Evolutionary conservation across 2,888 invertebrate species (phyloP).

Genomic region (Sminthurinus aureus): DNA sequence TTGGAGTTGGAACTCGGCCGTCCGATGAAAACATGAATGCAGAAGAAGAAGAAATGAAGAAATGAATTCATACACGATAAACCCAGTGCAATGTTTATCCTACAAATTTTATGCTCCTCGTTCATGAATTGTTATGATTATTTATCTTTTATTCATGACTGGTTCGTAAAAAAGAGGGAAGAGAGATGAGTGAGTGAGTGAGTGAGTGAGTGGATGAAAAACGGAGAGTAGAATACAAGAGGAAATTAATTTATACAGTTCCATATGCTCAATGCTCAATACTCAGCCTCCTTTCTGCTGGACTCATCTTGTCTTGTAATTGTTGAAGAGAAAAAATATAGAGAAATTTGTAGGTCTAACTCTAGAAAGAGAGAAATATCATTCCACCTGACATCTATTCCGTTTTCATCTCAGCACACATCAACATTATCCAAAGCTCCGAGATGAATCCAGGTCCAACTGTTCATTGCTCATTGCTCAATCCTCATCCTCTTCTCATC

Average conservation of each 20-base stretch:
- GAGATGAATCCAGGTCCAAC: no score
- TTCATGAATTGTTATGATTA: slow-evolving; percentile 51
- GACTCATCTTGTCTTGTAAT: neutral
- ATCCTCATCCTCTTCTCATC: no score
- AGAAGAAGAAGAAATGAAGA: neutral
- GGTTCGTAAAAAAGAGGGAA: neutral
- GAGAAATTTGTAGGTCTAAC: neutral
- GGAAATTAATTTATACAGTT: slow-evolving; percentile 4
- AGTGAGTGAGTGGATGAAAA: neutral
- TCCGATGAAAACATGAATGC: neutral
- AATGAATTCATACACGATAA: slow-evolving; percentile 28
- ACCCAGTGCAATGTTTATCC: slow-evolving; percentile 38
- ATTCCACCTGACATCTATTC: no score
- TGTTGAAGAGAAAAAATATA: neutral
- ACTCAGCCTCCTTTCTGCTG: neutral
- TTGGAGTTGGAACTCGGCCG: neutral
- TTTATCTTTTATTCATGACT: slow-evolving; percentile 55
- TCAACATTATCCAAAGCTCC: no score
- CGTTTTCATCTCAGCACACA: no score
- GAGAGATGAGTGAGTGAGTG: neutral
- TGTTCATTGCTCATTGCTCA: no score
- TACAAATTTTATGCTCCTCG: slow-evolving; percentile 42
- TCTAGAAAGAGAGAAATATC: neutral
- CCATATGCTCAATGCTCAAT: neutral
- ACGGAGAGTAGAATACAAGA: neutral